Conservation (phyloP, 1,140 invertebrate species). For the Telenomus remus region DNA sequence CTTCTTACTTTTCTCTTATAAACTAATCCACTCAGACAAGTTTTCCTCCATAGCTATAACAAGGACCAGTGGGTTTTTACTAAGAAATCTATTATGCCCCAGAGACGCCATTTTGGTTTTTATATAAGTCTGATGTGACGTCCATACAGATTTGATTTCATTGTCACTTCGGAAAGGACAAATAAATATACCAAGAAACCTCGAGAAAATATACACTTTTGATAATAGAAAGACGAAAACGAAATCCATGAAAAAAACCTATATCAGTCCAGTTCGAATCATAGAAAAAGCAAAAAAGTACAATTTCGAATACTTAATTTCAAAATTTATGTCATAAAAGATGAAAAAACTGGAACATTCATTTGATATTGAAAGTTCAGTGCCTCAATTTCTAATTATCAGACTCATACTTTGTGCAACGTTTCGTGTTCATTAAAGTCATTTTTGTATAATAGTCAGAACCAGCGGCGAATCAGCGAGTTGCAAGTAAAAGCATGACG, state of each 20-base stretch:
- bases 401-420: conserved; percentile 46
- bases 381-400: conserved; percentile 23
- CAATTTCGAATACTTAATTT: too few species aligned
- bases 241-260: conserved; percentile 10
- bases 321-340: background rate
- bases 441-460: conserved; percentile 59
- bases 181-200: background rate
- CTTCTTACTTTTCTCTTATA: conserved; percentile 43
- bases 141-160: conserved; percentile 50
- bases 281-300: too few species aligned
- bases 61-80: conserved; percentile 44
- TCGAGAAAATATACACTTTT: background rate
- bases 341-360: conserved; percentile 20
- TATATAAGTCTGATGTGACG: conserved; percentile 53
- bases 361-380: conserved; percentile 32
- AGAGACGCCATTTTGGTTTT: conserved; percentile 53
- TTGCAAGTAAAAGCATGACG: conserved; percentile 42
- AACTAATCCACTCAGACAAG: conserved; percentile 46
- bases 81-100: conserved; percentile 54
- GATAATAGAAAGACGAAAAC: conserved; percentile 4
- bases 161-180: conserved; percentile 6
- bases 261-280: too few species aligned
- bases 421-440: conserved; percentile 60
- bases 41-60: conserved; percentile 38
- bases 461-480: conserved; percentile 42